Base-by-base conservation (phyloP, 30 jellyfish, hydroid and myxozoan species). In the Cassiopea xamachana region DNA sequence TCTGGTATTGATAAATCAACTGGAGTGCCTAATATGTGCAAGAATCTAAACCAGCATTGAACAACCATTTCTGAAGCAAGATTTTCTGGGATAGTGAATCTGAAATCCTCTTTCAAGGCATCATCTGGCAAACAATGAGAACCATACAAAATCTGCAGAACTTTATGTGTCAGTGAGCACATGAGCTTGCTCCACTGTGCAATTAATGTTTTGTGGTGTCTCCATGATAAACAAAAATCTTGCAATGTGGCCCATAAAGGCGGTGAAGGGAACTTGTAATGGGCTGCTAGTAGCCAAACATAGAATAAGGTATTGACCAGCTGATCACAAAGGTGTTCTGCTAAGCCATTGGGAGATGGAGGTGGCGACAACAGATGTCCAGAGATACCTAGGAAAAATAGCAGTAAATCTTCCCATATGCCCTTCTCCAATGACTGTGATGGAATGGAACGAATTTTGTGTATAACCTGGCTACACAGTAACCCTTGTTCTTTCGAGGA, bases 291-390 rank as follows among this genome's bases (percentile, higher is more conserved):
- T 8, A 96, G 92, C 99, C 99, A 96, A 27, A 92, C 98, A 69
- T 17, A 84, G 27, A 96, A 81, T 18, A 96, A 58, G 2, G 97
- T 79, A 55, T 91, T 89, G 60, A 96, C 89, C 74, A 96, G 87
- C 87, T 92, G 96, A 44, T 92, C 99, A 80, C 99, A 96, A 16
- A 96, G 91, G n/a, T 83, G 96, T 71, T 91, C 99, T 1, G 99
- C 99, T 1, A 96, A 87, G 15, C 99, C 98, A 47, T 97, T 85
- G 18, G 92, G 93, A 10, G 76, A 79, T 6, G 99, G 97, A 45
- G 99, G 99, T 14, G 95, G 98, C 1, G 99, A 96, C 67, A 96
- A 82, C 61, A 96, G 78, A 78, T 92, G 99, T 1, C 97, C 98
- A n/a, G 98, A 75, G 27, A 92, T 77, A 7, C 97, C 98, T 59